These are phyloP conservation scores for Hippocampus abdominalis DNA, from an alignment of 2,113 vertebrate genomes.

Conservation along the genomic window DNA sequence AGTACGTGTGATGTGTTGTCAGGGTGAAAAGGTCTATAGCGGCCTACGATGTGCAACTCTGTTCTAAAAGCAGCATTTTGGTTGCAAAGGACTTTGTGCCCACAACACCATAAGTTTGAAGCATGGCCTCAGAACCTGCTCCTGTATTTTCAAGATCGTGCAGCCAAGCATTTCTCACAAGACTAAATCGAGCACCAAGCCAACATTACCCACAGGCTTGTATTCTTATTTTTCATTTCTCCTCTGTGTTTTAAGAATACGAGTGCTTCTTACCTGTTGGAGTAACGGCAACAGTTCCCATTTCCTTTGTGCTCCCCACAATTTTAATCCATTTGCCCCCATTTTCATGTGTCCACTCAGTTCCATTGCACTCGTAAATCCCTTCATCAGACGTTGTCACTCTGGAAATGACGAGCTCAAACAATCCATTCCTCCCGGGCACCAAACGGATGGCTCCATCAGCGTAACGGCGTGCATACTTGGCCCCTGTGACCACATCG, in stretches of 20 bases:
- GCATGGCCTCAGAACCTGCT: not conserved
- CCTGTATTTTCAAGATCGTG: not conserved
- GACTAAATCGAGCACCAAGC: not conserved
- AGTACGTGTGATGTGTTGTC: not conserved
- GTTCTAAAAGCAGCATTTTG: not conserved
- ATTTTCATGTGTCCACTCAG: slow-evolving; percentile 81
- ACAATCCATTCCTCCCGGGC: slow-evolving; percentile 70
- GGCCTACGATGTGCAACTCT: not conserved
- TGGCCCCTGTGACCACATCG: slow-evolving; percentile 63
- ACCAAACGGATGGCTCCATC: slow-evolving; percentile 79
- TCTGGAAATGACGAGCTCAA: slow-evolving; percentile 74
- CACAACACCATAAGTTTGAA: not conserved
- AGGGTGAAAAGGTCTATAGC: not conserved
- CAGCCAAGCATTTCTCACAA: not conserved
- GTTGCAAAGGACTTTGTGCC: not conserved
- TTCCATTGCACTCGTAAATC: slow-evolving; percentile 80
- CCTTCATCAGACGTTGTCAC: slow-evolving; percentile 73
- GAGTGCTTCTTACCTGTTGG: slow-evolving; percentile 74
- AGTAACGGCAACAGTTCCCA: slow-evolving; percentile 76
- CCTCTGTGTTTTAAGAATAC: not conserved
- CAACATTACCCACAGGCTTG: not conserved
- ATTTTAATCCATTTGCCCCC: slow-evolving; percentile 82
- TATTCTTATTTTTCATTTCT: not conserved
- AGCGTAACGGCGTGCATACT: slow-evolving; percentile 74
- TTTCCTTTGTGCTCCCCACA: slow-evolving; percentile 78